Evolutionary conservation across 1,140 invertebrate genomes (phyloP).

Genomic region (Papilio glaucus): DNA sequence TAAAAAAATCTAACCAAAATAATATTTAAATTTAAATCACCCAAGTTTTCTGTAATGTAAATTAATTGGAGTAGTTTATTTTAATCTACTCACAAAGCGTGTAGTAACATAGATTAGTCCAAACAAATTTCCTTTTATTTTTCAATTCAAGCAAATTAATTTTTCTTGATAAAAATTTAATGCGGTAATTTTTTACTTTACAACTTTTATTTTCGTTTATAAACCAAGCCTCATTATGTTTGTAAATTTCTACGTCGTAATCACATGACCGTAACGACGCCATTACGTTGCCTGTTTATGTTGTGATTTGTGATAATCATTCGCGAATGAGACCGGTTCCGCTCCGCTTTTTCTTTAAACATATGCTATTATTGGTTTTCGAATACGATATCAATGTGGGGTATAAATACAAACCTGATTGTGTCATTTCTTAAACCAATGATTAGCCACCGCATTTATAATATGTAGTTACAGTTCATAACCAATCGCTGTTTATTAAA

Average conservation of each 20-base stretch:
- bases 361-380: conserved; percentile 13
- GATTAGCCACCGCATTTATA: background rate
- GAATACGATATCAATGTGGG: conserved; percentile 1
- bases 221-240: background rate
- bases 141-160: background rate
- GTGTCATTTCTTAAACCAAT: background rate
- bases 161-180: background rate
- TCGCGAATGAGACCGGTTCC: conserved; percentile 22
- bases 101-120: background rate
- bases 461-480: background rate
- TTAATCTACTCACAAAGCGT: background rate
- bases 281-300: conserved; percentile 12
- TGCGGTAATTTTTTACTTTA: background rate
- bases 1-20: background rate
- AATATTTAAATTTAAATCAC: background rate
- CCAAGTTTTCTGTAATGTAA: background rate
- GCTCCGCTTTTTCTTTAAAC: conserved; percentile 10
- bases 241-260: conserved; percentile 14
- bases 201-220: conserved; percentile 16
- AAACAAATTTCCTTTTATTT: background rate
- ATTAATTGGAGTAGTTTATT: background rate
- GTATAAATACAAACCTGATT: background rate
- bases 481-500: background rate
- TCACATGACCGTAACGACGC: conserved; percentile 13
- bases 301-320: conserved; percentile 28